Percentiles rank a stretch among this genome's conserved stretches.
phyloP scores from a whole-genome alignment of 2,113 vertebrate species.

The Sinocyclocheilus rhinocerous region DNA sequence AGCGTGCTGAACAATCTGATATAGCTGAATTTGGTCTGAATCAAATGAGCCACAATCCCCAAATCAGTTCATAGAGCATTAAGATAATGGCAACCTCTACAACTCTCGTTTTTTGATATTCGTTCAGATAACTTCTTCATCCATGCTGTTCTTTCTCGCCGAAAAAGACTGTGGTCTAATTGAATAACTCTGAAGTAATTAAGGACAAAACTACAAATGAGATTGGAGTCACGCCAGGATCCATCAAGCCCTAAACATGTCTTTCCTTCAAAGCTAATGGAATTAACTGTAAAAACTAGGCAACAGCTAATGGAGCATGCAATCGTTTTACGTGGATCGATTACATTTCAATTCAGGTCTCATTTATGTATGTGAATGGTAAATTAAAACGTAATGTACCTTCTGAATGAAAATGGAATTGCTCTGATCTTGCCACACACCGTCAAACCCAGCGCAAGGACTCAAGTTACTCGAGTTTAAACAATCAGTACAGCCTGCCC shows the following conservation, averaged over 20 bases:
- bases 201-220: constrained; percentile 39
- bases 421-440: neutral
- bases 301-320: constrained; percentile 13
- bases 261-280: constrained; percentile 37
- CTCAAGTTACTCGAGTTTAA: neutral
- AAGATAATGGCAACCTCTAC: neutral
- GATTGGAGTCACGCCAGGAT: constrained; percentile 32
- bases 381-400: neutral
- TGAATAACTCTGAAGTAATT: constrained; percentile 30
- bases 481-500: neutral
- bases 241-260: constrained; percentile 18
- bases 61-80: constrained; percentile 7
- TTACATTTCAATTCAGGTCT: neutral
- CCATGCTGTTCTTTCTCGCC: neutral
- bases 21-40: neutral
- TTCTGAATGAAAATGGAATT: neutral
- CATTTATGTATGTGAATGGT: neutral
- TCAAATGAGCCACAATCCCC: constrained; percentile 22
- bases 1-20: constrained; percentile 3
- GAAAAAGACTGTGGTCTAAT: constrained; percentile 26
- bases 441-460: neutral
- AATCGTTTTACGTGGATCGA: neutral
- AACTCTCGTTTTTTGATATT: neutral
- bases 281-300: constrained; percentile 44
- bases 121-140: neutral